Evolutionary conservation across 2,797 vertebrate genomes (phyloP).

Genomic region (Chelonia mydas): DNA sequence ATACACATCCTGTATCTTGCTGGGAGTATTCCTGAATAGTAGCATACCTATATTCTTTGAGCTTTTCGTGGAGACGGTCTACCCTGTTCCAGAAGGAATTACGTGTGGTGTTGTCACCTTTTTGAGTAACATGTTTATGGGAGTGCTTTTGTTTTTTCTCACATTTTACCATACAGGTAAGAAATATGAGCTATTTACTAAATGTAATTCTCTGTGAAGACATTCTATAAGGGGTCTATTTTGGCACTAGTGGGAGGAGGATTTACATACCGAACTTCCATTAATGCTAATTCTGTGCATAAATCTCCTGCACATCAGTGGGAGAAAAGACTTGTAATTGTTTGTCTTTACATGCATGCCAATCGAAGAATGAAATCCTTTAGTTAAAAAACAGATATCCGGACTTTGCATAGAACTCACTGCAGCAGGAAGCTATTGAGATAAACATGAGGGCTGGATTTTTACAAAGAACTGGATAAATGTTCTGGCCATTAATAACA

Average conservation of each 20-base stretch:
- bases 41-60: constrained; percentile 98
- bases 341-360: constrained; percentile 25
- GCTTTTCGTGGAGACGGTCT: constrained; percentile 97
- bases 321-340: constrained; percentile 13
- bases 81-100: constrained; percentile 98
- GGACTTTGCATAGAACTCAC: not conserved
- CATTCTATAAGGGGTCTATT: not conserved
- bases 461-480: not conserved
- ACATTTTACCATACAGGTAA: constrained; percentile 96
- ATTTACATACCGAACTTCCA: constrained; percentile 25
- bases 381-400: not conserved
- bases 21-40: constrained; percentile 97
- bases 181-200: constrained; percentile 47
- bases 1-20: constrained; percentile 96
- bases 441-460: fast-evolving
- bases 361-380: constrained; percentile 22
- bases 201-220: not conserved
- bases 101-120: constrained; percentile 98
- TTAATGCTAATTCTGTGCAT: constrained; percentile 27
- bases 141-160: constrained; percentile 94
- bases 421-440: constrained; percentile 1
- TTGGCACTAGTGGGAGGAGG: not conserved
- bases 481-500: not conserved
- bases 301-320: not conserved
- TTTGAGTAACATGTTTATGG: constrained; percentile 94